Base-by-base conservation (phyloP, 2,797 vertebrate species). In the Erethizon dorsatum region DNA sequence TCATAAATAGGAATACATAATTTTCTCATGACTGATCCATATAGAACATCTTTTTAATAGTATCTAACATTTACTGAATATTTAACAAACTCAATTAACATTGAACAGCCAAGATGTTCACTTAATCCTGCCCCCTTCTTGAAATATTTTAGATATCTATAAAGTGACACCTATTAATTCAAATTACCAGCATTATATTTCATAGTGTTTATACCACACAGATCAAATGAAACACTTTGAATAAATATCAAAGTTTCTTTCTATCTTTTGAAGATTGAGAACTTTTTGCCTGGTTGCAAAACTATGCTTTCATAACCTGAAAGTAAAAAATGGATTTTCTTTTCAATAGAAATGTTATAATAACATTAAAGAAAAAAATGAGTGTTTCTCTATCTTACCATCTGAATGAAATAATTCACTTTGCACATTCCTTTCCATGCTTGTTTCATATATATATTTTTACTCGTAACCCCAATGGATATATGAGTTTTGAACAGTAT, bases 41-140 rank as follows among this genome's bases (percentile, higher is more conserved):
- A 52, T 5, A 54, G 75, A 95, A 28, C 37, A 47, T 89, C 59
- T 84, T 87, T 95, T 54, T 75, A 78, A 75, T 57, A 61, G 56
- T 71, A 79, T 63, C 80, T 92, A 86, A 88, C 37, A 82, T 47
- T 95, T 95, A 91, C 0, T 57, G 45, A 83, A 61, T 95, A 85
- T 79, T 97, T 91, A 33, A 88, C 84, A 65, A 82, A 91, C 59
- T 95, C 56, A 85, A 82, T 95, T 93, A 93, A 90, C 85, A 50
- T 92, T 28, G 24, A 90, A 77, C 37, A 96, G 79, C 84, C 94
- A 73, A 61, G 71, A 11, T 93, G 24, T 45, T 90, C 88, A 83
- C 14, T 94, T 88, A 83, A 86, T 88, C 45, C 22, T 88, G 13
- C 5, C 14, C 10, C 17, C 37, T 26, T 78, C 13, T 45, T 86